Evolutionary conservation across 2,113 vertebrate genomes (phyloP), one percentile per base, ranked within the genome.

Genomic region (Rhineura floridana): DNA sequence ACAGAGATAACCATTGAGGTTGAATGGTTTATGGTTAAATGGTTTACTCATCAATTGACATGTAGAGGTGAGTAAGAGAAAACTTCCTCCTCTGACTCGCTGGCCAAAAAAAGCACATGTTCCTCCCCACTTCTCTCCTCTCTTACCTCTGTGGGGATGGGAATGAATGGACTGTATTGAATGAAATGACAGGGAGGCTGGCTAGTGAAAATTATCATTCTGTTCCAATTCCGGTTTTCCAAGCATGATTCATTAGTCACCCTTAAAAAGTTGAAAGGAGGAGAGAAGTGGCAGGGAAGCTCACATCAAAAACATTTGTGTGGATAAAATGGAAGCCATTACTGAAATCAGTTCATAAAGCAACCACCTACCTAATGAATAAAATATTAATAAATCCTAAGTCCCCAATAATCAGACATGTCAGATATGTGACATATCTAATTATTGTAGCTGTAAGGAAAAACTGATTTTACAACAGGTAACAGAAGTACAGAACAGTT

Each of bases 231-330:
- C 82, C 46, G 50, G 81, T 23, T 69, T 83, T 69, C n/a, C 46
- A 36, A 5, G 9, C 30, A 50, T 15, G 65, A 69, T 36, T 50
- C 46, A 83, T 83, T 70, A 70, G 67, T 70, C 46, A 78, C 19
- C 81, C 17, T 73, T 83, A 83, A 69, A 23, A 67, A 36, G 33
- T 83, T 69, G 21, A 48, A 69, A 69, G 33, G 55, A 62, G 39
- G 42, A 42, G 42, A 33, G 30, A 82, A 83, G 33, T 50, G 63
- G 46, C 11, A 83, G 46, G 17, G 76, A 50, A 78, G 10, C 33
- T 83, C 44, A n/a, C 11, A 83, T 50, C 19, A 83, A 83, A 69
- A 50, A n/a, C 81, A 80, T 80, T 80, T 19, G 36, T 80, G 78
- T 59, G 52, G 52, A 55, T 59, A 59, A 80, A 80, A 55, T 36